Evolutionary conservation across 64 coral and sea anemone species (phyloP).

Genomic region (Pachyseris speciosa): DNA sequence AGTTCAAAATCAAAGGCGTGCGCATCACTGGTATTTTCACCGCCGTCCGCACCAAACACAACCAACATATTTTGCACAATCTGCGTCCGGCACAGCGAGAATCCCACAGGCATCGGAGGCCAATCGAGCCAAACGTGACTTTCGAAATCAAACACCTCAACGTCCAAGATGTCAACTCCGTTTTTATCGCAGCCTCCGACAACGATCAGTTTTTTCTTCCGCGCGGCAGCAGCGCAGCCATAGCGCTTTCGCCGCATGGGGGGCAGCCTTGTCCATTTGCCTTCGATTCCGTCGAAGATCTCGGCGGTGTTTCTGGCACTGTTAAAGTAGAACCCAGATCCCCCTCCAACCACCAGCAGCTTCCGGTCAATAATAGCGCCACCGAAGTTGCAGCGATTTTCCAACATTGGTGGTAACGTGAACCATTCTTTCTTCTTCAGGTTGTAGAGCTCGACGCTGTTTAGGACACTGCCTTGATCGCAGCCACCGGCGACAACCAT

Average conservation of each 20-base stretch:
- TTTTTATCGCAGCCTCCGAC: conserved; percentile 82
- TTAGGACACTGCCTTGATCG: conserved; percentile 78
- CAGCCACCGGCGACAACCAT: conserved; percentile 80
- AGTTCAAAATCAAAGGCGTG: conserved; percentile 82
- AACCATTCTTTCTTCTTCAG: conserved; percentile 80
- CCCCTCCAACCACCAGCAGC: conserved; percentile 71
- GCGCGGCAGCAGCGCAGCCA: conserved; percentile 65
- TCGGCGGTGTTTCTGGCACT: conserved; percentile 75
- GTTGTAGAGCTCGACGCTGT: conserved; percentile 82
- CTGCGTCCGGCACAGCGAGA: conserved; percentile 74
- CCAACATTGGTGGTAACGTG: conserved; percentile 62
- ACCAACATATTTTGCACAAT: conserved; percentile 75
- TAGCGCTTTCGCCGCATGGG: conserved; percentile 81
- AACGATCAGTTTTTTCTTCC: conserved; percentile 63
- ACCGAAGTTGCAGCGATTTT: conserved; percentile 81
- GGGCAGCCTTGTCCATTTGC: conserved; percentile 73
- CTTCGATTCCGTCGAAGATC: conserved; percentile 70
- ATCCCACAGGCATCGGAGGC: conserved; percentile 51
- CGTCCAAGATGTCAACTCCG: conserved; percentile 65
- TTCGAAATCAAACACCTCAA: conserved; percentile 70
- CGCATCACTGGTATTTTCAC: conserved; percentile 6
- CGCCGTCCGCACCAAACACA: conserved; percentile 74
- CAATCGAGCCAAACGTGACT: conserved; percentile 60
- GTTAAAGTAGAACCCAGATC: conserved; percentile 89
- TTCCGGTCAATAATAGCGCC: conserved; percentile 71